phyloP scores from a whole-genome alignment of 2,797 vertebrate species.

The Myotis planiceps region DNA sequence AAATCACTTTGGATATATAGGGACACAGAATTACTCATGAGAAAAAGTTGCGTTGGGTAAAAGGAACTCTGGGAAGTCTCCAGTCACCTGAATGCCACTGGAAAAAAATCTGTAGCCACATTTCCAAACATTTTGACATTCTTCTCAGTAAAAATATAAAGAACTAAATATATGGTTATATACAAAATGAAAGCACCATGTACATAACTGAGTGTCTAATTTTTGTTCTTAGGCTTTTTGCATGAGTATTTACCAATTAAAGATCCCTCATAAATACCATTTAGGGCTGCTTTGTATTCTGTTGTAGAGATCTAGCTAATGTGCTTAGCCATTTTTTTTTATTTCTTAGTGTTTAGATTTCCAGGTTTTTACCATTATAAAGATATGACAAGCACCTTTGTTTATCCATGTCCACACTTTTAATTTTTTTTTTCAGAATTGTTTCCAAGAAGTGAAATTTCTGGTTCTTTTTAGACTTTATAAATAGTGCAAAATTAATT shows the following conservation, averaged over 20 bases:
- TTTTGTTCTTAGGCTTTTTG: conserved; percentile 9
- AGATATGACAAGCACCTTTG: neutral
- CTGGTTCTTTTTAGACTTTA: neutral
- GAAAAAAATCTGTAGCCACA: neutral
- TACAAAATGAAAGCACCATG: neutral
- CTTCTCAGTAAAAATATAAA: neutral
- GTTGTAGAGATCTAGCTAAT: neutral
- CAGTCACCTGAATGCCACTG: neutral
- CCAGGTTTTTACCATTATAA: conserved; percentile 4
- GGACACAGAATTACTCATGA: neutral
- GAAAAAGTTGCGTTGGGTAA: neutral
- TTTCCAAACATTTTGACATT: conserved; percentile 22
- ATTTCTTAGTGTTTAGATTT: neutral
- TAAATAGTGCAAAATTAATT: neutral
- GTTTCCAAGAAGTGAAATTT: conserved; percentile 4
- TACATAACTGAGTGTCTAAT: neutral
- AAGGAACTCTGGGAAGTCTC: neutral
- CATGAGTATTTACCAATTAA: neutral
- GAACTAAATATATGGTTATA: neutral
- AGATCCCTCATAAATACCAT: neutral
- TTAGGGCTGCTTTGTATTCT: neutral
- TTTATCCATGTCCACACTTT: neutral
- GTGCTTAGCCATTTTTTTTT: neutral
- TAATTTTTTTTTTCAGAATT: conserved; percentile 6
- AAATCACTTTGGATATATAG: conserved; percentile 1